Base-by-base conservation (phyloP, 2,888 invertebrate genomes). In the Lacanobia wlatinum region DNA sequence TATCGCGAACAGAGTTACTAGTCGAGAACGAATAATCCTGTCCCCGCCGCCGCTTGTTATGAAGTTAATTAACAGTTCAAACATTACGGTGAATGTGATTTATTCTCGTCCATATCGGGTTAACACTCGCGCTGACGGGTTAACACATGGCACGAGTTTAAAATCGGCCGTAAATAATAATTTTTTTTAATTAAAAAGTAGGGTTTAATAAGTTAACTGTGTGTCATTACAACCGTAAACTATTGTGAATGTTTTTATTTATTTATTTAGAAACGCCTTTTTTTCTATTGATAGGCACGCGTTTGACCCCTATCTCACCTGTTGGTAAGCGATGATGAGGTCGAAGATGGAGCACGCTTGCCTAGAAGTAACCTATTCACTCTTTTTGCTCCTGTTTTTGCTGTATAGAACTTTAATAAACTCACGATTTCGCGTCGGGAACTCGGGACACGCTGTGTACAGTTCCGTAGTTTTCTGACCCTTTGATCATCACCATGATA, bases 31-130 rank as follows among this genome's bases (percentile, higher is more conserved):
- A 87, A 75, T 77, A 78, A 70, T 52, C 69, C 72, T 73, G 75
- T 67, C 70, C 55, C 73, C 61, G 67, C 73, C 61, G 67, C 72
- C 72, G 80, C 70, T 77, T 83, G 85, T 80, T 82, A 76, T 78
- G 53, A 74, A 80, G 70, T 87, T 87, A 83, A 87, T 85, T 85
- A 87, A 83, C 78, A 77, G 79, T 78, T 70, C 83, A 87, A 87
- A 87, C 78, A 87, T 73, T 62, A 71, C 73, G 72, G 82, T 85
- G 78, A 80, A 67, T 69, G 52, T 84, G 87, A 87, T 87, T 87
- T 85, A 87, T 87, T 84, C 66, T 55, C 62, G 28, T 23, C 43
- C 75, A 73, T 75, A 69, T 53, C 53, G 76, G 53, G 69, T 72
- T 78, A 66, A 78, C 63, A 67, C 52, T 64, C 56, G 21, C 59